phyloP scores from a whole-genome alignment of 2,888 invertebrate genomes.

The Tachina grossa region DNA sequence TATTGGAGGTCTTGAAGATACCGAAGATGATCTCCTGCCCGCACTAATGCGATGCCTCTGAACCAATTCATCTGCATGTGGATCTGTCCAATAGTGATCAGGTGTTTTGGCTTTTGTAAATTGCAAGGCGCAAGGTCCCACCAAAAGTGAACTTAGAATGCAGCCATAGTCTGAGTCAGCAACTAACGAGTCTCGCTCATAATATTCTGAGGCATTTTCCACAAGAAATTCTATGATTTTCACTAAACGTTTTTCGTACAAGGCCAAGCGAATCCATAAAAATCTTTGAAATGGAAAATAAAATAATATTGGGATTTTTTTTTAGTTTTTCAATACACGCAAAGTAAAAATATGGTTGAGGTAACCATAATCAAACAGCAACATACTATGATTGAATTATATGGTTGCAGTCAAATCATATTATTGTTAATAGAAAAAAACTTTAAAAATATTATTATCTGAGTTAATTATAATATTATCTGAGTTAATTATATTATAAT shows the following conservation, averaged over 20 bases:
- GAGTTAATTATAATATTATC: too few species aligned
- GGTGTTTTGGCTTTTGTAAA: constrained; percentile 94
- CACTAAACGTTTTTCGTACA: constrained; percentile 94
- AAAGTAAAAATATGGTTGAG: too few species aligned
- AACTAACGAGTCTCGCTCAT: constrained; percentile 94
- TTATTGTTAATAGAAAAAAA: too few species aligned
- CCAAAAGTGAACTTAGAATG: constrained; percentile 93
- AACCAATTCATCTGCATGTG: constrained; percentile 96
- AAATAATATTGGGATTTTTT: neutral
- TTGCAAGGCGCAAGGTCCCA: constrained; percentile 96
- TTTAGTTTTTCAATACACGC: too few species aligned
- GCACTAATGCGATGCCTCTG: constrained; percentile 88
- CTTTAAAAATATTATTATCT: too few species aligned
- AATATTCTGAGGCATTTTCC: constrained; percentile 91
- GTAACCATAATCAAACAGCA: too few species aligned
- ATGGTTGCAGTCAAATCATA: too few species aligned
- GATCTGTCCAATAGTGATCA: constrained; percentile 96
- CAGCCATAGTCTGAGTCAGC: constrained; percentile 95
- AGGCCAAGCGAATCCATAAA: constrained; percentile 95
- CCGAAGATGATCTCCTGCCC: constrained; percentile 89
- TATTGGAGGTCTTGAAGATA: constrained; percentile 87
- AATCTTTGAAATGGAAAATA: constrained; percentile 84
- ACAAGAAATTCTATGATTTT: constrained; percentile 95
- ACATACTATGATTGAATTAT: too few species aligned
- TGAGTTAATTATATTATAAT: too few species aligned